A percentile compares a stretch with the other conserved stretches of the same genome.
Evolutionary conservation across 2,888 invertebrate genomes (phyloP).

Genomic region (Platycheirus albimanus): DNA sequence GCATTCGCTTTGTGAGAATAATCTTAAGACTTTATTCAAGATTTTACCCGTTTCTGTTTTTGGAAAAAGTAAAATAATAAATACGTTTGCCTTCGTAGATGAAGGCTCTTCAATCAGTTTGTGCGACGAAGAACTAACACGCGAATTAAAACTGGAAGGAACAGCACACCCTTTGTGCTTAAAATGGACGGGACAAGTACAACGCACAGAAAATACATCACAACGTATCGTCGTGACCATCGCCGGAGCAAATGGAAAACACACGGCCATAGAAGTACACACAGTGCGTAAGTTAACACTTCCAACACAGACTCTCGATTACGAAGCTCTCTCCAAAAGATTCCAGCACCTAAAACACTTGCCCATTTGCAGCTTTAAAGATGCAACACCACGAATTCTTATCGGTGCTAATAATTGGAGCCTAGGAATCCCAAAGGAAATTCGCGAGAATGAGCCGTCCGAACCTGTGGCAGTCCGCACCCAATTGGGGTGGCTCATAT

Average conservation of each 20-base stretch:
- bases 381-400: not conserved
- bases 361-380: not conserved
- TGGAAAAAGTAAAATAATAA: slow-evolving; percentile 25
- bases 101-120: slow-evolving; percentile 42
- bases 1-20: not conserved
- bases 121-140: slow-evolving; percentile 10
- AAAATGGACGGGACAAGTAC: slow-evolving; percentile 30
- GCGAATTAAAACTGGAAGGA: slow-evolving; percentile 15
- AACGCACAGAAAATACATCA: not conserved
- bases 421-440: not conserved
- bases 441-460: not conserved
- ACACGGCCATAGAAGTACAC: not conserved
- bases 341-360: not conserved
- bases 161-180: slow-evolving; percentile 11
- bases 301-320: not conserved
- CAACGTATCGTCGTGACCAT: not conserved
- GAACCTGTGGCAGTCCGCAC: too few relatives aligned
- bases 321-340: not conserved
- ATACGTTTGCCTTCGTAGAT: not conserved
- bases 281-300: not conserved
- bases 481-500: not conserved
- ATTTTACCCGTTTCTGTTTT: not conserved
- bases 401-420: not conserved
- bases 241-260: slow-evolving; percentile 10
- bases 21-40: slow-evolving; percentile 29